Conservation (phyloP, 2,888 invertebrate genomes). For the Phrixothrix hirtus region DNA sequence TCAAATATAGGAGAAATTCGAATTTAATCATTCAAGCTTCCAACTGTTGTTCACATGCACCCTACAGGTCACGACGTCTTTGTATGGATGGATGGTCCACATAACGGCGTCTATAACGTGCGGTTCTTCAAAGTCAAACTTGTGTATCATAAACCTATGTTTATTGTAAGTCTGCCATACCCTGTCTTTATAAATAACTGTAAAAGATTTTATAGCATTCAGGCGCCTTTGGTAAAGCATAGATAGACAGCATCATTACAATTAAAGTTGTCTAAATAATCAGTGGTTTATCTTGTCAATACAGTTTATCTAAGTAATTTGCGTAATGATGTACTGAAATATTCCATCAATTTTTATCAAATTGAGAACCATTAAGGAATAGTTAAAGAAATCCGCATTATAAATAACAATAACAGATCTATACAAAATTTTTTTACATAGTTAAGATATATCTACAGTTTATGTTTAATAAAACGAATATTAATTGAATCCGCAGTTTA, state of each 20-base stretch:
- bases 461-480: too few species aligned
- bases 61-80: conserved; percentile 32
- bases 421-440: too few species aligned
- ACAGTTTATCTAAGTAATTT: conserved; percentile 30
- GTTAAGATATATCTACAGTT: too few species aligned
- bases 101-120: conserved; percentile 40
- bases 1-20: neutral
- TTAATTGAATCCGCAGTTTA: too few species aligned
- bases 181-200: conserved; percentile 52
- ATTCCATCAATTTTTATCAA: too few species aligned
- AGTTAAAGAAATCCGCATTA: too few species aligned
- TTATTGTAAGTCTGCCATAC: conserved; percentile 54
- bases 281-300: conserved; percentile 41
- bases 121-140: conserved; percentile 49
- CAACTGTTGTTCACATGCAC: conserved; percentile 24
- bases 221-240: conserved; percentile 48
- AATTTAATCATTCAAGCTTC: conserved; percentile 5
- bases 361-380: too few species aligned
- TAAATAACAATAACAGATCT: too few species aligned
- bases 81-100: conserved; percentile 35
- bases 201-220: conserved; percentile 51
- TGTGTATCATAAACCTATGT: conserved; percentile 52
- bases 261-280: conserved; percentile 40
- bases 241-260: conserved; percentile 32
- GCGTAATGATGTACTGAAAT: too few species aligned